A percentile compares a stretch with the other conserved stretches of the same genome.
phyloP scores from a whole-genome alignment of 2,113 vertebrate genomes.

The Gorsachius goisagi region DNA sequence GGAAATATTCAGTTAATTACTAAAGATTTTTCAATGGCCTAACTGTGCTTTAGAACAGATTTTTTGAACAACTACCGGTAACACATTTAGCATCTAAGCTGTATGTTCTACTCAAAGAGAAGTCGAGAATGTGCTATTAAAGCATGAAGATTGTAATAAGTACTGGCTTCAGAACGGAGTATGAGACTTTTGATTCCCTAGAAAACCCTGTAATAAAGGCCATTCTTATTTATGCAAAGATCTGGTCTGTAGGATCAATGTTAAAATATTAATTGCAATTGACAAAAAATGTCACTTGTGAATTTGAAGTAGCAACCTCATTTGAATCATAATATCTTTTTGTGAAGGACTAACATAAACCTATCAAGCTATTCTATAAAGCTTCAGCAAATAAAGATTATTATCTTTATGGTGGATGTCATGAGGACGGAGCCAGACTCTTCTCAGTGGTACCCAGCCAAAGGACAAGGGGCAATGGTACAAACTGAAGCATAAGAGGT shows the following conservation, averaged over 20 bases:
- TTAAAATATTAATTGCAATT: not conserved
- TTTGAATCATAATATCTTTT: not conserved
- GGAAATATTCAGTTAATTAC: not conserved
- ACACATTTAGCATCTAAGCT: not conserved
- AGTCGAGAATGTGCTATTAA: not conserved
- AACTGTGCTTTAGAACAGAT: not conserved
- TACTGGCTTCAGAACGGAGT: not conserved
- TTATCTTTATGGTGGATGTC: too few relatives aligned
- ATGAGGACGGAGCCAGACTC: too few relatives aligned
- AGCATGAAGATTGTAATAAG: not conserved
- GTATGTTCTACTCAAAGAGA: not conserved
- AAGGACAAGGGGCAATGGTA: too few relatives aligned
- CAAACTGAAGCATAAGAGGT: too few relatives aligned
- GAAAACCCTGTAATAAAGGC: not conserved
- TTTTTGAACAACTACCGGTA: not conserved
- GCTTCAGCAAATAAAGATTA: not conserved
- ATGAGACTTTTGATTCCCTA: not conserved
- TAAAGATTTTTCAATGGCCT: not conserved
- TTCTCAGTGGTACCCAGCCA: too few relatives aligned
- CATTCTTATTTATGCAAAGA: not conserved
- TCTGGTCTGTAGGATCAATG: not conserved
- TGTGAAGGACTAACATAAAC: not conserved
- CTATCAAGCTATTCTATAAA: not conserved
- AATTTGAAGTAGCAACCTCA: not conserved
- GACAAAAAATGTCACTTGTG: not conserved